A percentile compares a stretch with the other conserved stretches of the same genome.
Evolutionary conservation across 1,140 invertebrate species (phyloP).

Genomic region (Drosophila pallidifrons): DNA sequence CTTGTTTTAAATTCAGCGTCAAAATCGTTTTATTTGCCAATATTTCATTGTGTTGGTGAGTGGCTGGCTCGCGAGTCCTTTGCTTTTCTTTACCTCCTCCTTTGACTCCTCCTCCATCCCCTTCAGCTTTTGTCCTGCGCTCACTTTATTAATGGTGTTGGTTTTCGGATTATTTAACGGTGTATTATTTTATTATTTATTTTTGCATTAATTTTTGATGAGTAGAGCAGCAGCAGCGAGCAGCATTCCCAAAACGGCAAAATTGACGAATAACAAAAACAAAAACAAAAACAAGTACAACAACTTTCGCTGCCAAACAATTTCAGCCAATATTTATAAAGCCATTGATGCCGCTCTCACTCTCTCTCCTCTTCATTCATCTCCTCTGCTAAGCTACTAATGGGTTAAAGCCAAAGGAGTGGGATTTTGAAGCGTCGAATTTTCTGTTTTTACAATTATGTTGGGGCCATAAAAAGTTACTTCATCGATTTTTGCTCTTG

Average conservation of each 20-base stretch:
- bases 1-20: conserved; percentile 84
- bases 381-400: conserved; percentile 22
- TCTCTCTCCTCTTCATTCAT: neutral
- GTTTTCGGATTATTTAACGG: conserved; percentile 84
- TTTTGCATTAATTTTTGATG: conserved; percentile 84
- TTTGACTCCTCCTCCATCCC: neutral
- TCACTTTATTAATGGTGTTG: conserved; percentile 84
- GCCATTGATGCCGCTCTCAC: conserved; percentile 14
- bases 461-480: conserved; percentile 41
- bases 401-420: conserved; percentile 23
- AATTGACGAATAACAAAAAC: conserved; percentile 28
- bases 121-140: conserved; percentile 21
- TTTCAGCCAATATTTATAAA: conserved; percentile 47
- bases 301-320: conserved; percentile 40
- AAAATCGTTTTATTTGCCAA: conserved; percentile 84
- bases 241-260: conserved; percentile 26
- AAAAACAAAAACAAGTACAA: conserved; percentile 32
- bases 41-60: conserved; percentile 80
- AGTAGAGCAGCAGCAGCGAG: conserved; percentile 36
- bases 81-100: conserved; percentile 8
- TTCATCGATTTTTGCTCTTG: conserved; percentile 64
- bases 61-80: conserved; percentile 32
- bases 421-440: neutral
- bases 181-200: conserved; percentile 85
- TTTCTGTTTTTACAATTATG: conserved; percentile 54